Evolutionary conservation across 2,797 vertebrate species (phyloP).

Genomic region (Mionectes olivaceus): DNA sequence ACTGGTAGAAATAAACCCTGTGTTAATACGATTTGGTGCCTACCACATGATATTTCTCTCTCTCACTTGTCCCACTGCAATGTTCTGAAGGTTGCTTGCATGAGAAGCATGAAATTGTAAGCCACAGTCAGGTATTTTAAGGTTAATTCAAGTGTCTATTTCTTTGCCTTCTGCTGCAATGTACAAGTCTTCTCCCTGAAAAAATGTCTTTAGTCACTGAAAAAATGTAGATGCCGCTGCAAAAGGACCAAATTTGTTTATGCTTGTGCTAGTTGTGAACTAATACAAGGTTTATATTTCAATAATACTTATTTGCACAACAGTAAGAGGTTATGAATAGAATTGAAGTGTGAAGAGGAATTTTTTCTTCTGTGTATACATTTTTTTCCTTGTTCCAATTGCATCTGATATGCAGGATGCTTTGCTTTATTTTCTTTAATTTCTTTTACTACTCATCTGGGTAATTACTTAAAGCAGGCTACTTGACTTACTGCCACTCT

Average conservation of each 20-base stretch:
- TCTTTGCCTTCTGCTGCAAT: neutral
- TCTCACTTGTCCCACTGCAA: neutral
- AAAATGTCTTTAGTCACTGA: neutral
- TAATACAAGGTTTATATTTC: neutral
- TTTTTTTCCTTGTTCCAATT: constrained; percentile 1
- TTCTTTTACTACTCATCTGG: neutral
- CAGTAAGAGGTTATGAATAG: neutral
- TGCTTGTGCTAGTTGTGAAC: neutral
- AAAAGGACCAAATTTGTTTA: neutral
- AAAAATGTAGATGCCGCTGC: neutral
- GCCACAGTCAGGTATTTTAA: neutral
- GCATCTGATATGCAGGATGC: neutral
- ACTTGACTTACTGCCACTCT: neutral
- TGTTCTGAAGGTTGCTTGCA: neutral
- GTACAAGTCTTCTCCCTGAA: neutral
- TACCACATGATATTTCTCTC: neutral
- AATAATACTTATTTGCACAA: neutral
- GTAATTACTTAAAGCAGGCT: neutral
- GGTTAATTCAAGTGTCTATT: neutral
- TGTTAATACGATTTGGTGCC: neutral
- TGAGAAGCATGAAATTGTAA: neutral
- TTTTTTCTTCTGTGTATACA: neutral
- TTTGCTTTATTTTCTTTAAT: constrained; percentile 33
- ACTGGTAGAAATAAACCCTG: neutral
- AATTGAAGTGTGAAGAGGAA: neutral